A percentile compares a stretch with the other conserved stretches of the same genome.
Evolutionary conservation across 2,888 invertebrate species (phyloP).

Genomic region (Sarcophaga rosellei): DNA sequence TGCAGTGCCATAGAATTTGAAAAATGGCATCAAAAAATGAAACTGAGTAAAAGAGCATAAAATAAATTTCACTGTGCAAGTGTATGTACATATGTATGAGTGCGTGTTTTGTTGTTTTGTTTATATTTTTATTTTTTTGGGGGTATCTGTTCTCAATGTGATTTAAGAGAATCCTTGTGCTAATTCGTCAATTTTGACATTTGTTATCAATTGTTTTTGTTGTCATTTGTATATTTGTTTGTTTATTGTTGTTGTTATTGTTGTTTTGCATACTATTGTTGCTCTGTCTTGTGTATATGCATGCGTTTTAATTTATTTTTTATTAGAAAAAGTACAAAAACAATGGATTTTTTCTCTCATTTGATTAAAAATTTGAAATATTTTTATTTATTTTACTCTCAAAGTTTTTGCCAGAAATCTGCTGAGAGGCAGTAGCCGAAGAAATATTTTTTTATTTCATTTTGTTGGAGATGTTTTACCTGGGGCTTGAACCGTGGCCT

Average conservation of each 20-base stretch:
- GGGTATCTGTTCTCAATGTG: constrained; percentile 16
- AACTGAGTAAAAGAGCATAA: constrained; percentile 43
- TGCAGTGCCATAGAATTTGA: background rate
- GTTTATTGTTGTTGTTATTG: background rate
- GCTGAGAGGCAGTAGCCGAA: too few species aligned
- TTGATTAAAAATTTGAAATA: too few species aligned
- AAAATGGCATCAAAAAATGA: background rate
- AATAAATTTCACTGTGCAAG: background rate
- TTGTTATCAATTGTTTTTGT: constrained; percentile 56
- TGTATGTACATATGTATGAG: too few species aligned
- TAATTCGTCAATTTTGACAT: constrained; percentile 62
- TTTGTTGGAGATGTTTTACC: too few species aligned
- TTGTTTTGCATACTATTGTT: background rate
- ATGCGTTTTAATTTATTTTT: background rate
- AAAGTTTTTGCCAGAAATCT: too few species aligned
- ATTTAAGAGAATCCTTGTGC: constrained; percentile 59
- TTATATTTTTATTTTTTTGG: background rate
- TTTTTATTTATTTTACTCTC: too few species aligned
- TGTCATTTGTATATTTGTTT: constrained; percentile 20
- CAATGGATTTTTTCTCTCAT: too few species aligned
- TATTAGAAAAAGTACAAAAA: too few species aligned
- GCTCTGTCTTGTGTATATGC: background rate
- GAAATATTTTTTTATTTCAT: too few species aligned
- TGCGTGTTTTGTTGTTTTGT: background rate
- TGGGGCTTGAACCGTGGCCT: too few species aligned